Evolutionary conservation across 2,113 vertebrate species (phyloP).

Genomic region (Gorilla gorilla): DNA sequence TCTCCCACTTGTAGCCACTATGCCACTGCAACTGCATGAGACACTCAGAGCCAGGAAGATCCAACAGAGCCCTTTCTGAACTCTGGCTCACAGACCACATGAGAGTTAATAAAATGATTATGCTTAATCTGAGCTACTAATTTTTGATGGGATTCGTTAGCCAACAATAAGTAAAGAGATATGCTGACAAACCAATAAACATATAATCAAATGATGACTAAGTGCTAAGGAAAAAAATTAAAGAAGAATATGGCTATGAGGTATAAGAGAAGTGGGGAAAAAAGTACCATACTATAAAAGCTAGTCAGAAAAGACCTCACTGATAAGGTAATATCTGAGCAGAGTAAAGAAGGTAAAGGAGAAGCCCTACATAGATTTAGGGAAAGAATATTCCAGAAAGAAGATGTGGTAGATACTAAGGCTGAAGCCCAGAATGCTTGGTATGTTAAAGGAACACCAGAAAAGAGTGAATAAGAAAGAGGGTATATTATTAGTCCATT

Average conservation of each 20-base stretch:
- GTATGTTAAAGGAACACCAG: not conserved
- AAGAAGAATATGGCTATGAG: rapidly evolving
- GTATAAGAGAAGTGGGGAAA: not conserved
- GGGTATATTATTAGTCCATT: too few relatives aligned
- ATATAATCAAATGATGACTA: not conserved
- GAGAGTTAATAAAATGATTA: not conserved
- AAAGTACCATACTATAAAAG: not conserved
- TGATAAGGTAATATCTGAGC: not conserved
- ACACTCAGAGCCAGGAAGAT: not conserved
- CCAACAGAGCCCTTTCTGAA: not conserved
- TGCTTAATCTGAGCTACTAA: not conserved
- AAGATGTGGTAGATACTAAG: not conserved
- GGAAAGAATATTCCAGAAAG: not conserved
- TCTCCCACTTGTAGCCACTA: not conserved
- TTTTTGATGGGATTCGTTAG: not conserved
- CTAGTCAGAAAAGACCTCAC: not conserved
- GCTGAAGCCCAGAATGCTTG: not conserved
- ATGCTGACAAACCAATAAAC: not conserved
- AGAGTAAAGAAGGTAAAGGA: not conserved
- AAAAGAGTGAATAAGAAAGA: not conserved
- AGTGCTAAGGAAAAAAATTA: not conserved
- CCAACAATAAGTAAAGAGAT: not conserved
- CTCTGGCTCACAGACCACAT: not conserved
- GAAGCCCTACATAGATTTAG: not conserved
- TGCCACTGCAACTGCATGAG: not conserved